Percentiles rank a stretch among this genome's conserved stretches.
Evolutionary conservation across 2,888 invertebrate species (phyloP).

Genomic region (Schizaphis graminum): DNA sequence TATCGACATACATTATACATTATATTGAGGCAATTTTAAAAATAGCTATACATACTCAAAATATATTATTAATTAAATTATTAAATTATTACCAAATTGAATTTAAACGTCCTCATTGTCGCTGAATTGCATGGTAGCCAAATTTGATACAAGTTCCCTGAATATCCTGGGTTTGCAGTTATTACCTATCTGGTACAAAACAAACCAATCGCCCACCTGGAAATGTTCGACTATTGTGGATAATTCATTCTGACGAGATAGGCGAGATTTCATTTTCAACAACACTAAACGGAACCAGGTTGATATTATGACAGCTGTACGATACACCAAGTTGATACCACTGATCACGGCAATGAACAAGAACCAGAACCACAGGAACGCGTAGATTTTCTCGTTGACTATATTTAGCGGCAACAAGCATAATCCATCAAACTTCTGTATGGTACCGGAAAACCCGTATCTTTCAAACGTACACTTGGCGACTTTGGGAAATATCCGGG

Average conservation of each 20-base stretch:
- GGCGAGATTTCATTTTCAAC: constrained; percentile 85
- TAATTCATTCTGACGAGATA: constrained; percentile 83
- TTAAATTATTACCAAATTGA: not conserved
- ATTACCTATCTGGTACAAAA: constrained; percentile 90
- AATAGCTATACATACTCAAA: not conserved
- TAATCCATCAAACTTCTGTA: constrained; percentile 88
- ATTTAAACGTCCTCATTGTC: constrained; percentile 71
- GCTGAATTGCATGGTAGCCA: constrained; percentile 78
- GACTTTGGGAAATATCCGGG: constrained; percentile 87
- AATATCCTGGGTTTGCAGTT: constrained; percentile 93
- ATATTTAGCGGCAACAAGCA: constrained; percentile 93
- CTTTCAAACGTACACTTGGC: constrained; percentile 93
- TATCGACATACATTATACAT: not conserved
- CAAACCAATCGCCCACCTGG: constrained; percentile 93
- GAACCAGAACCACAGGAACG: constrained; percentile 91
- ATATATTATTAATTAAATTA: not conserved
- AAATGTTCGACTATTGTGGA: constrained; percentile 83
- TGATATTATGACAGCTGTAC: constrained; percentile 80
- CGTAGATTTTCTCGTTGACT: constrained; percentile 92
- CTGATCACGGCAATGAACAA: constrained; percentile 78
- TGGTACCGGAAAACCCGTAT: constrained; percentile 87
- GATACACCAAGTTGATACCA: constrained; percentile 85
- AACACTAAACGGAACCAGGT: constrained; percentile 85
- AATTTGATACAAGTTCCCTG: constrained; percentile 86
- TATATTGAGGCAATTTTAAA: not conserved